Percentiles rank a stretch among this genome's conserved stretches.
Conservation (phyloP, 2,797 vertebrate species). For the Aphelocoma californica region DNA sequence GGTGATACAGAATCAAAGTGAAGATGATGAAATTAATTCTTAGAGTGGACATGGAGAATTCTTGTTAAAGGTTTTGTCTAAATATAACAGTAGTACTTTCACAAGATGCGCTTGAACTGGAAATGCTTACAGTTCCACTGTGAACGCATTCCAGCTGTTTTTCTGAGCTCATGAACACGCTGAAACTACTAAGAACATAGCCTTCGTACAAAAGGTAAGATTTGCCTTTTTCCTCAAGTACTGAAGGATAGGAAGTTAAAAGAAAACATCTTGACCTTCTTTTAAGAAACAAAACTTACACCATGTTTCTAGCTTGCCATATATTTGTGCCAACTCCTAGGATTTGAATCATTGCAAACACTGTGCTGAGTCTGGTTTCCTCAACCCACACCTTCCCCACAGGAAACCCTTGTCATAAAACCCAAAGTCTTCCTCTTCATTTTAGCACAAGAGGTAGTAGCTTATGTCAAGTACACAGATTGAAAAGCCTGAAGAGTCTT, state of each 20-base stretch:
- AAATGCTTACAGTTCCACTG: background rate
- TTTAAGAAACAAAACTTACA: background rate
- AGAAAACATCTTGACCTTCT: background rate
- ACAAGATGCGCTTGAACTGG: background rate
- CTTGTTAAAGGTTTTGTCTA: background rate
- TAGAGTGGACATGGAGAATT: background rate
- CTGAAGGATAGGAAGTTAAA: background rate
- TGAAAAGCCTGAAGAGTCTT: background rate
- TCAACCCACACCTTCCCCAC: background rate
- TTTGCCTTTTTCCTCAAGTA: background rate
- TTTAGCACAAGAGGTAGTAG: background rate
- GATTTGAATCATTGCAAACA: background rate
- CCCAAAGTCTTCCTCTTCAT: background rate
- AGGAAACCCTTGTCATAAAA: background rate
- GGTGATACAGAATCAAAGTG: background rate
- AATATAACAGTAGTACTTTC: background rate
- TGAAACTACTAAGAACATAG: background rate
- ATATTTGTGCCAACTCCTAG: background rate
- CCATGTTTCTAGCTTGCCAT: background rate
- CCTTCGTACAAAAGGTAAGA: background rate
- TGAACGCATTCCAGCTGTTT: background rate
- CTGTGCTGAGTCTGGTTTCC: background rate
- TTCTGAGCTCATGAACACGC: background rate
- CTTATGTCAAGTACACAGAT: background rate
- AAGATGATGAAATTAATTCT: background rate